phyloP scores from a whole-genome alignment of 2,888 invertebrate genomes.

The Drosophila aldrichi region DNA sequence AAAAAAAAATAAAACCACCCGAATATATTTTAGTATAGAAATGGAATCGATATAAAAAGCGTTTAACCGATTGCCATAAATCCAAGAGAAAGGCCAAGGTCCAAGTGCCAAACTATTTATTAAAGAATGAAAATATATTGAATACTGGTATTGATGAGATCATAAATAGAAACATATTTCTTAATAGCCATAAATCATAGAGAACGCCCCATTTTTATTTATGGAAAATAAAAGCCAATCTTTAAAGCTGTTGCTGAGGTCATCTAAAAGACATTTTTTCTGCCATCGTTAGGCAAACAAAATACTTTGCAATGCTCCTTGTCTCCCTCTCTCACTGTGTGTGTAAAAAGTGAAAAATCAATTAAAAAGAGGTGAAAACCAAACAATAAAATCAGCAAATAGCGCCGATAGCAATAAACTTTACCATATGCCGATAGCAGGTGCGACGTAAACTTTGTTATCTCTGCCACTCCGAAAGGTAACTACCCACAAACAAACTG shows the following conservation, averaged over 20 bases:
- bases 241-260: slow-evolving; percentile 54
- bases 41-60: slow-evolving; percentile 21
- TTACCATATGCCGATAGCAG: slow-evolving; percentile 67
- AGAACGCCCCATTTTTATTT: slow-evolving; percentile 34
- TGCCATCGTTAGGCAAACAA: slow-evolving; percentile 47
- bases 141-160: slow-evolving; percentile 15
- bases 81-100: not conserved
- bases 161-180: slow-evolving; percentile 29
- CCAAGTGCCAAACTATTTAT: slow-evolving; percentile 14
- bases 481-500: slow-evolving; percentile 12
- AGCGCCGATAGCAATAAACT: slow-evolving; percentile 68
- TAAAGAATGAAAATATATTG: slow-evolving; percentile 1
- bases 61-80: slow-evolving; percentile 29
- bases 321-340: not conserved
- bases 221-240: slow-evolving; percentile 6
- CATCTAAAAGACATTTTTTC: slow-evolving; percentile 56
- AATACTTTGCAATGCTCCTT: slow-evolving; percentile 45
- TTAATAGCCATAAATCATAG: slow-evolving; percentile 30
- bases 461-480: slow-evolving; percentile 37
- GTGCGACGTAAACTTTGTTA: slow-evolving; percentile 54
- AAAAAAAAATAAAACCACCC: not conserved
- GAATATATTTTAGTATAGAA: slow-evolving; percentile 13
- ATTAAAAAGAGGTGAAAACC: slow-evolving; percentile 73
- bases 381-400: slow-evolving; percentile 64
- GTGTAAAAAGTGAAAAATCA: slow-evolving; percentile 65